Conservation (phyloP, 1,140 invertebrate species). For the Matsumurasca onukii region DNA sequence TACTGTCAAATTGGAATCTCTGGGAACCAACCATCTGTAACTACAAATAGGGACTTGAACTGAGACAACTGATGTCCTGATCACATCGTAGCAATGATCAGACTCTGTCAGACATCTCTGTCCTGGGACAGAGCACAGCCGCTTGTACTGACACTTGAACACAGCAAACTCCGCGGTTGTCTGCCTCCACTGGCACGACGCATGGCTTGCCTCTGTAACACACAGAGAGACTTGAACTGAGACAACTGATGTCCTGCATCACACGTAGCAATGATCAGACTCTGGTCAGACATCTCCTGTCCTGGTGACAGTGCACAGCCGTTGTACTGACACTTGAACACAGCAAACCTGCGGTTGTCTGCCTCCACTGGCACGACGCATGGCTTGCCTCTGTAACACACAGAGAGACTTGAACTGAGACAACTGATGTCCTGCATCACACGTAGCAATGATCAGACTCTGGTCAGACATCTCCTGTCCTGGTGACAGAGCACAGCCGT, state of each 20-base stretch:
- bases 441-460: too few relatives aligned
- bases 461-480: not conserved
- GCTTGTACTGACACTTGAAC: not conserved
- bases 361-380: not conserved
- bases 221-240: too few relatives aligned
- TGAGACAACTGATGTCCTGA: too few relatives aligned
- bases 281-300: not conserved
- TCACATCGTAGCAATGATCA: too few relatives aligned
- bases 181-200: not conserved
- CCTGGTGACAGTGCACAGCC: not conserved
- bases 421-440: too few relatives aligned
- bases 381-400: not conserved
- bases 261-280: not conserved
- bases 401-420: too few relatives aligned
- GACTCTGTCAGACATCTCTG: not conserved
- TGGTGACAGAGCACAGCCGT: not conserved
- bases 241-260: not conserved
- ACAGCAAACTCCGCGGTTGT: not conserved
- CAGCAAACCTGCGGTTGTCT: not conserved
- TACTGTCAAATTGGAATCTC: not conserved
- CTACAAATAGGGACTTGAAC: not conserved
- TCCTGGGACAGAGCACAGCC: not conserved
- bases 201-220: not conserved
- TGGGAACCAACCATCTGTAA: not conserved
- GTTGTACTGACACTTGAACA: not conserved